Conservation (phyloP, 2,113 vertebrate genomes). For the Nycticebus coucang region DNA sequence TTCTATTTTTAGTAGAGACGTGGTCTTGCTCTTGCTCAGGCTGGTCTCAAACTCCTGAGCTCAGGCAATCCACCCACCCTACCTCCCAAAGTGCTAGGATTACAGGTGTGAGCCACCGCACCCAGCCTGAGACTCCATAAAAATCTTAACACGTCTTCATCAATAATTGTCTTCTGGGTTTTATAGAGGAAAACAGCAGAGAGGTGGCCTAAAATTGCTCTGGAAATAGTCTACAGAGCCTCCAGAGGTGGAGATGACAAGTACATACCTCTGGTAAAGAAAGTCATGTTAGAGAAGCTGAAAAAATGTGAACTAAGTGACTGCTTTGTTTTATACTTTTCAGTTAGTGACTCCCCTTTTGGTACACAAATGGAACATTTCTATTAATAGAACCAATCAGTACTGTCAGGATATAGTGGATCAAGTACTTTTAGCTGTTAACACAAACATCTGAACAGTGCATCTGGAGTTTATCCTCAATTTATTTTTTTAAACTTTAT, state of each 20-base stretch:
- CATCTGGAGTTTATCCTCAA: conserved; percentile 28
- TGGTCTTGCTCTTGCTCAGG: too few species aligned
- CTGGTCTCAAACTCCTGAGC: too few species aligned
- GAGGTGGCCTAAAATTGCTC: too few species aligned
- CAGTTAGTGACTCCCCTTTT: conserved; percentile 38
- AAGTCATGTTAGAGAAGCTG: not conserved
- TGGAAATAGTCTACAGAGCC: not conserved
- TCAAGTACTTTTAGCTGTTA: not conserved
- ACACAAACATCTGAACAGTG: not conserved
- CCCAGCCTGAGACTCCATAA: too few species aligned
- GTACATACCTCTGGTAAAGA: not conserved
- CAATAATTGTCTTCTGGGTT: not conserved
- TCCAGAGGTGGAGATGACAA: not conserved
- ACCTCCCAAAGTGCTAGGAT: too few species aligned
- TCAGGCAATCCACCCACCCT: too few species aligned
- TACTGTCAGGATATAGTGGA: conserved; percentile 10
- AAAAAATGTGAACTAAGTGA: not conserved
- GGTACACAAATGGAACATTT: conserved; percentile 22
- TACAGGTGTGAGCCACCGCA: too few species aligned
- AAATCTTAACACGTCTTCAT: not conserved
- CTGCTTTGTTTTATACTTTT: conserved; percentile 50
- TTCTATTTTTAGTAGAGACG: too few species aligned
- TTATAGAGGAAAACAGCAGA: conserved; percentile 42
- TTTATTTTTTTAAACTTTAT: not conserved
- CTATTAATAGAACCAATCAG: conserved; percentile 9